Conservation (phyloP, 64 coral and sea anemone species). For the Porites australiensis region DNA sequence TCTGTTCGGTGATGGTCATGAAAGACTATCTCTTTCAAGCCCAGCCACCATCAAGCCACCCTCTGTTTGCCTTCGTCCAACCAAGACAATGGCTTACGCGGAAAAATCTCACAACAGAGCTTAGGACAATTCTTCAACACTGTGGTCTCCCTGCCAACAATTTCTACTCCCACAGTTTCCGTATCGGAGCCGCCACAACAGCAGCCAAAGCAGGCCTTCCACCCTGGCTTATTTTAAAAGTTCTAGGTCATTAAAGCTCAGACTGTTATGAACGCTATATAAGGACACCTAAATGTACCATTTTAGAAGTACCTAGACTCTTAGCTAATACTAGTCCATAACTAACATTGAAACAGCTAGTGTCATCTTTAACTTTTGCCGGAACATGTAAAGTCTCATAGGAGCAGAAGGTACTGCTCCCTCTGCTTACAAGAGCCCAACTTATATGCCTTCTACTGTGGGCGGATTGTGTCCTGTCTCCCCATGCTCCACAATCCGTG, state of each 20-base stretch:
- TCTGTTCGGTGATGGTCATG: too few relatives aligned
- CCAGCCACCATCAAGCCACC: not conserved
- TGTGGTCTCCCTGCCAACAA: conserved; percentile 20
- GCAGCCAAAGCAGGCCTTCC: conserved; percentile 20
- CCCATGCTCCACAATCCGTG: not conserved
- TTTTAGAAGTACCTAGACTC: not conserved
- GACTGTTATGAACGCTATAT: conserved; percentile 65
- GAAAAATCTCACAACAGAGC: conserved; percentile 32
- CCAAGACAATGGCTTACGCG: conserved; percentile 35
- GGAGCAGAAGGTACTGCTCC: too few relatives aligned
- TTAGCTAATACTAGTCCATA: not conserved
- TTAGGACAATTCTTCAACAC: not conserved
- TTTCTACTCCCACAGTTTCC: conserved; percentile 29
- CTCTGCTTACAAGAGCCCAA: not conserved
- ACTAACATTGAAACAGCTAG: too few relatives aligned
- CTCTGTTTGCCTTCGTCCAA: conserved; percentile 15
- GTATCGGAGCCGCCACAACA: conserved; percentile 45
- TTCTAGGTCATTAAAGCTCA: conserved; percentile 14
- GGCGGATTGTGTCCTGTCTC: not conserved
- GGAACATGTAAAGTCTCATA: too few relatives aligned
- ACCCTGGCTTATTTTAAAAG: conserved; percentile 35
- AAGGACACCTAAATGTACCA: conserved; percentile 1
- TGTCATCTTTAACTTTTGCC: too few relatives aligned
- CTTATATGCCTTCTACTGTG: not conserved
- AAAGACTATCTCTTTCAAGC: too few relatives aligned